These are phyloP conservation scores for Lobophora halterata DNA, from an alignment of 2,888 invertebrate genomes.

Conservation along the genomic window DNA sequence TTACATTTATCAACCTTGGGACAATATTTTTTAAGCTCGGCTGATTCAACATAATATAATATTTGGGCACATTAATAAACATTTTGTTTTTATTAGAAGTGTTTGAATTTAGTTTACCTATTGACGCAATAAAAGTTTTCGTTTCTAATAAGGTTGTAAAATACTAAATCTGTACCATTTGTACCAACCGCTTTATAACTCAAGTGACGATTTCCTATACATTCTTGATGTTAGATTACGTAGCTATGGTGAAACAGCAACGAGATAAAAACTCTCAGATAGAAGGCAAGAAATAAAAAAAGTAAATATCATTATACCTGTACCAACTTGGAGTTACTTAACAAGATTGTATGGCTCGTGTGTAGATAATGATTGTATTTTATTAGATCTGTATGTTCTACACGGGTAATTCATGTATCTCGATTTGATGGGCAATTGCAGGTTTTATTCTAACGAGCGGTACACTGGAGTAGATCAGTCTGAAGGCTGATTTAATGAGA, in stretches of 20 bases:
- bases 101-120: too few species aligned
- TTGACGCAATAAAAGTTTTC: too few species aligned
- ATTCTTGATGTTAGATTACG: slow-evolving; percentile 68
- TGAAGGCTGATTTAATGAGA: slow-evolving; percentile 18
- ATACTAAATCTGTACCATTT: slow-evolving; percentile 61
- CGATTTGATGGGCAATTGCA: slow-evolving; percentile 38
- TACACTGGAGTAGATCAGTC: slow-evolving; percentile 12
- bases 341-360: slow-evolving; percentile 65
- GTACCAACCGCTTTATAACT: slow-evolving; percentile 71
- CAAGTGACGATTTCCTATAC: slow-evolving; percentile 63
- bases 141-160: too few species aligned
- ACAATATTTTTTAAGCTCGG: too few species aligned
- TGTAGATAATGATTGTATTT: slow-evolving; percentile 64
- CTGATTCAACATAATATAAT: too few species aligned
- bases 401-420: slow-evolving; percentile 48
- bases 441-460: slow-evolving; percentile 25
- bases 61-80: too few species aligned
- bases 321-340: slow-evolving; percentile 59
- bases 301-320: slow-evolving; percentile 69
- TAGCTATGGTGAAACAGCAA: slow-evolving; percentile 37
- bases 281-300: slow-evolving; percentile 60
- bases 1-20: slow-evolving; percentile 18
- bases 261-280: slow-evolving; percentile 44
- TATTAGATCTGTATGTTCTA: slow-evolving; percentile 53
- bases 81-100: too few species aligned